A percentile compares a stretch with the other conserved stretches of the same genome.
Conservation (phyloP, 2,113 vertebrate species). For the Centrocercus urophasianus region DNA sequence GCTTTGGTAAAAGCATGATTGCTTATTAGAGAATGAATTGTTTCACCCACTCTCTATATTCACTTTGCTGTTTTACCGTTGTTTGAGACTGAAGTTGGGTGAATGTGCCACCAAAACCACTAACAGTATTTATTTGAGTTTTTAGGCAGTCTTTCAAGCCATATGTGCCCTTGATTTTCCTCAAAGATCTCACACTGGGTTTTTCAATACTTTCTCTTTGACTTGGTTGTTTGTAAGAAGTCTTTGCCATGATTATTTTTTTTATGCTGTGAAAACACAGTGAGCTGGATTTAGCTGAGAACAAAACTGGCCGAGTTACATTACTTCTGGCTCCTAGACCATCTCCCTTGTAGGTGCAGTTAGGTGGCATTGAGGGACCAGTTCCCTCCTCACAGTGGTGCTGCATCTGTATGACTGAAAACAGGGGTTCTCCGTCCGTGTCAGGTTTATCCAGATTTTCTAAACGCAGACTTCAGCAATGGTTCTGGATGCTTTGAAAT, state of each 20-base stretch:
- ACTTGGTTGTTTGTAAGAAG: neutral
- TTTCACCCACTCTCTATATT: neutral
- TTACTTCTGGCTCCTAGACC: neutral
- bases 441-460: neutral
- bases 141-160: neutral
- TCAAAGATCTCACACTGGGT: neutral
- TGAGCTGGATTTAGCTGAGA: neutral
- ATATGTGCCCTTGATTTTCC: neutral
- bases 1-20: neutral
- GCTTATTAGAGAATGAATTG: neutral
- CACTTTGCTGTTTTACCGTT: neutral
- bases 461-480: neutral
- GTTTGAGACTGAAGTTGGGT: neutral
- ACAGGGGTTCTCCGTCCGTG: neutral
- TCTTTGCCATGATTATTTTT: neutral
- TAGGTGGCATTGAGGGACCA: neutral
- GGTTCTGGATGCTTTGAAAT: conserved; percentile 8
- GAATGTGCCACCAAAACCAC: neutral
- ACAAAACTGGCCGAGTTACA: neutral
- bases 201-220: neutral
- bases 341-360: neutral
- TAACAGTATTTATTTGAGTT: neutral
- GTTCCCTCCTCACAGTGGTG: neutral
- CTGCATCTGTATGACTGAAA: neutral
- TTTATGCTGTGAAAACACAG: neutral